Evolutionary conservation across 2,797 vertebrate species (phyloP).

Genomic region (Sarcophilus harrisii): DNA sequence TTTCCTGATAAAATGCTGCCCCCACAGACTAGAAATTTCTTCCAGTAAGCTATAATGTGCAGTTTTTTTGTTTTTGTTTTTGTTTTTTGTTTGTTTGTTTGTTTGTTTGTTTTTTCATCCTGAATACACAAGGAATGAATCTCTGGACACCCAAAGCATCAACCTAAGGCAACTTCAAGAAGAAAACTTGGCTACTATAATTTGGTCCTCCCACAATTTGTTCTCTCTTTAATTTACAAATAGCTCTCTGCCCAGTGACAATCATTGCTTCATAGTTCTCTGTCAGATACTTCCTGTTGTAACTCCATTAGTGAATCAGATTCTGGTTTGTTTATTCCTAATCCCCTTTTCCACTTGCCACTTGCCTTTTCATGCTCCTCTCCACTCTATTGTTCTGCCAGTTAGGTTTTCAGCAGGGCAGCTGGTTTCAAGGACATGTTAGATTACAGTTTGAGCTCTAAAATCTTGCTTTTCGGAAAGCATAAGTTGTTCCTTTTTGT

Average conservation of each 20-base stretch:
- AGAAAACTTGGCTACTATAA: neutral
- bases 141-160: neutral
- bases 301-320: slow-evolving; percentile 65
- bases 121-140: neutral
- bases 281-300: slow-evolving; percentile 54
- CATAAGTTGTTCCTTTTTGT: neutral
- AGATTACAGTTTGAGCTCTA: slow-evolving; percentile 42
- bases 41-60: neutral
- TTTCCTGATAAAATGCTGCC: slow-evolving; percentile 36
- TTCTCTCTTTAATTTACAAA: slow-evolving; percentile 1
- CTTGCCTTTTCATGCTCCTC: neutral
- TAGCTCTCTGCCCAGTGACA: slow-evolving; percentile 39
- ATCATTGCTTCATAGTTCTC: slow-evolving; percentile 46
- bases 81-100: too few species aligned
- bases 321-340: slow-evolving; percentile 6
- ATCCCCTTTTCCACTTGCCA: slow-evolving; percentile 38
- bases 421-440: neutral
- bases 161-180: neutral
- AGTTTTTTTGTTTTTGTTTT: slow-evolving; percentile 2
- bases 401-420: slow-evolving; percentile 32
- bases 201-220: slow-evolving; percentile 17
- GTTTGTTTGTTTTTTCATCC: neutral
- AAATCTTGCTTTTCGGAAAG: slow-evolving; percentile 22
- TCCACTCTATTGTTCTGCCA: slow-evolving; percentile 28
- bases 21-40: slow-evolving; percentile 43